Percentiles rank a stretch among this genome's conserved stretches.
phyloP scores from a whole-genome alignment of 2,888 invertebrate species.

The Drosophila flavopinicola region DNA sequence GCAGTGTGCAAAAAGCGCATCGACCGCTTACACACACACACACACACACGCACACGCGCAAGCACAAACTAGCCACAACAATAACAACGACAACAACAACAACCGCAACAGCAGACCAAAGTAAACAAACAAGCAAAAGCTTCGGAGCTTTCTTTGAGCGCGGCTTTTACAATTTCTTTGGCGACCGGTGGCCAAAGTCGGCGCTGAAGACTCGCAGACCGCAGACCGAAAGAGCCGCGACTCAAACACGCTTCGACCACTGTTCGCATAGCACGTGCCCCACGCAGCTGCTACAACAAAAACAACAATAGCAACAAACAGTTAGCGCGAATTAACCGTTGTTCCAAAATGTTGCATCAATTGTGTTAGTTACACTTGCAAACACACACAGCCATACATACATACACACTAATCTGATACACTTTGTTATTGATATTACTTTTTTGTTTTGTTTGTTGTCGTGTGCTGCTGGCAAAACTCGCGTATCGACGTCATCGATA shows the following conservation, averaged over 20 bases:
- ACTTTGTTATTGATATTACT: conserved; percentile 6
- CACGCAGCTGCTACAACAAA: conserved; percentile 32
- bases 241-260: conserved; percentile 83
- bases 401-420: background rate
- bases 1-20: conserved; percentile 70
- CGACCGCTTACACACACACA: conserved; percentile 29
- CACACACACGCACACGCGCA: conserved; percentile 1
- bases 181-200: conserved; percentile 54
- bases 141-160: conserved; percentile 57
- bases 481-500: conserved; percentile 6
- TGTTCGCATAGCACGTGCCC: conserved; percentile 83
- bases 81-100: conserved; percentile 4
- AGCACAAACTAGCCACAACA: conserved; percentile 5
- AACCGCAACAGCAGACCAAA: conserved; percentile 8
- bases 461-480: conserved; percentile 2
- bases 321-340: conserved; percentile 26
- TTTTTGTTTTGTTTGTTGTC: conserved; percentile 8
- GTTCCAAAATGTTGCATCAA: conserved; percentile 31
- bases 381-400: background rate
- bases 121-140: conserved; percentile 45
- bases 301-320: conserved; percentile 17
- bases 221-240: conserved; percentile 38
- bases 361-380: conserved; percentile 25
- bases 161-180: conserved; percentile 71
- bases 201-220: conserved; percentile 32